Percentiles rank a stretch among this genome's conserved stretches.
phyloP scores from a whole-genome alignment of 2,113 vertebrate genomes.

The Odontophorus gujanensis region DNA sequence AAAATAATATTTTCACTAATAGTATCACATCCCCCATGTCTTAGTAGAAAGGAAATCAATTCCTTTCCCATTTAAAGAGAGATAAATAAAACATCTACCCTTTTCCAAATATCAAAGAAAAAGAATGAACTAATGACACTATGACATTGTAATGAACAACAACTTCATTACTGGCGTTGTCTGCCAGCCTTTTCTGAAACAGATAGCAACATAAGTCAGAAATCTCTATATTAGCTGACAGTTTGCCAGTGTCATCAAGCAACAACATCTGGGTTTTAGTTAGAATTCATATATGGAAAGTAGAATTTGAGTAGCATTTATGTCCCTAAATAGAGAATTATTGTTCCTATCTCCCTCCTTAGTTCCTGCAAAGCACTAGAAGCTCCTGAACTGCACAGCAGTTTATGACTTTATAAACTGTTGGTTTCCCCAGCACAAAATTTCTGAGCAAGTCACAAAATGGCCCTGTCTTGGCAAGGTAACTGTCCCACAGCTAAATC shows the following conservation, averaged over 20 bases:
- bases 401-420: background rate
- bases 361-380: background rate
- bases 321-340: background rate
- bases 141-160: background rate
- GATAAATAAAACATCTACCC: background rate
- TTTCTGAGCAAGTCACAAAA: background rate
- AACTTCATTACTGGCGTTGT: background rate
- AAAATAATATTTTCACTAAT: background rate
- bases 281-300: background rate
- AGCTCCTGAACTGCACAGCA: background rate
- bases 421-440: background rate
- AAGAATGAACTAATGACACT: background rate
- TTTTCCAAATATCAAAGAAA: background rate
- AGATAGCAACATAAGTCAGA: background rate
- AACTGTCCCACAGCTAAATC: background rate
- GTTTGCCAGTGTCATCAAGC: background rate
- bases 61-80: constrained; percentile 3
- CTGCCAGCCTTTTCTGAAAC: background rate
- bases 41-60: background rate
- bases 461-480: background rate
- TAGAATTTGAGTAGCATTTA: background rate
- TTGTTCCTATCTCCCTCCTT: background rate
- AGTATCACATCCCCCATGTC: background rate
- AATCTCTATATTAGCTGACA: background rate
- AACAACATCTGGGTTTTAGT: background rate